phyloP scores from a whole-genome alignment of 2,113 vertebrate species.

The Lathamus discolor region DNA sequence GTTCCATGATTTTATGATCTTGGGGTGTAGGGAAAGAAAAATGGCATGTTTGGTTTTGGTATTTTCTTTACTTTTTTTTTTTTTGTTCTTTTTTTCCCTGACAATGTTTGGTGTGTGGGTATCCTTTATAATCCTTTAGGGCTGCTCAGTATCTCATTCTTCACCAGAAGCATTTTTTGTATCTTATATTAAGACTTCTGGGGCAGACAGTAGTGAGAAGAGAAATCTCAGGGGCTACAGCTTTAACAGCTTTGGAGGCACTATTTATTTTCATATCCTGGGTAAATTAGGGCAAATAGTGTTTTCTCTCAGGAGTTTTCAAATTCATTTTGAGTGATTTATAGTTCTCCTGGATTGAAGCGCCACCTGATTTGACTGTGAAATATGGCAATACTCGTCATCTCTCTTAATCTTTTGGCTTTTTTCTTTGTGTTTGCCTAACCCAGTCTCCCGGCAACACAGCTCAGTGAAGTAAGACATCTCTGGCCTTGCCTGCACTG shows the following conservation, averaged over 20 bases:
- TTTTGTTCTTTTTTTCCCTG: too few relatives aligned
- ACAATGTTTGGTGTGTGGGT: neutral
- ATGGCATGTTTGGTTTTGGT: neutral
- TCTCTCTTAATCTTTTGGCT: slow-evolving; percentile 22
- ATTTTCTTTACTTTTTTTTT: too few relatives aligned
- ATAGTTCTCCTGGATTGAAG: neutral
- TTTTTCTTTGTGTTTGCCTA: slow-evolving; percentile 29
- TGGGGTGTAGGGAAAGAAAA: neutral
- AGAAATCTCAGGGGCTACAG: neutral
- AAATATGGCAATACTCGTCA: slow-evolving; percentile 14
- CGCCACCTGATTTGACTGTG: slow-evolving; percentile 11
- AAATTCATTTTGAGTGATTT: neutral
- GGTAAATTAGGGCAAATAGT: neutral
- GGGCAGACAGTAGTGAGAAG: neutral
- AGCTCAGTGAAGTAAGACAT: neutral
- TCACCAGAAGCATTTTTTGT: neutral
- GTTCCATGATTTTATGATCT: neutral
- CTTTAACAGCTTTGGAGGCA: neutral
- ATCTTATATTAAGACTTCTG: neutral
- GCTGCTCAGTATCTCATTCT: neutral
- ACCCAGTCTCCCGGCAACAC: slow-evolving; percentile 31
- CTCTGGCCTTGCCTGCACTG: neutral
- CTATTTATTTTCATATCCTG: neutral
- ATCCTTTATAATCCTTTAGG: neutral
- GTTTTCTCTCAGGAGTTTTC: slow-evolving; percentile 5